phyloP scores from a whole-genome alignment of 2,888 invertebrate genomes.

The Apodemia hepburni region DNA sequence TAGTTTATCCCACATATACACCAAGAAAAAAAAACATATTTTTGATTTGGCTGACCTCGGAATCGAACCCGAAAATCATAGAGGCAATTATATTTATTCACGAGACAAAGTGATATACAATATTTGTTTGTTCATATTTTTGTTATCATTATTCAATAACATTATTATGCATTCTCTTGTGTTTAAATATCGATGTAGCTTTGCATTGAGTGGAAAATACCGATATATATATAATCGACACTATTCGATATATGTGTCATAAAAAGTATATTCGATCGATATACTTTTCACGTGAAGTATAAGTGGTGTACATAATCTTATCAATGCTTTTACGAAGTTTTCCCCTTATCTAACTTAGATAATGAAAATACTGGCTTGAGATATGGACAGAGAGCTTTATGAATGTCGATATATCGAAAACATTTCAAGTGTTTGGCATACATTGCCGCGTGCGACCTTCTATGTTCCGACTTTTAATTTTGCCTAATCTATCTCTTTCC shows the following conservation, averaged over 20 bases:
- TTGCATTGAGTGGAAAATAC: neutral
- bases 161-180: too few species aligned
- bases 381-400: constrained; percentile 65
- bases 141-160: too few species aligned
- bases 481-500: constrained; percentile 17
- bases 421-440: constrained; percentile 58
- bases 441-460: constrained; percentile 35
- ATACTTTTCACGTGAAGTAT: constrained; percentile 17
- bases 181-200: too few species aligned
- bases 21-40: too few species aligned
- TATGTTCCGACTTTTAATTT: constrained; percentile 15
- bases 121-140: too few species aligned
- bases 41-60: too few species aligned
- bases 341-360: constrained; percentile 60
- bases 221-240: neutral
- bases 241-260: neutral
- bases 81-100: too few species aligned
- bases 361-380: constrained; percentile 67
- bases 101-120: too few species aligned
- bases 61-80: too few species aligned
- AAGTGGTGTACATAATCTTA: constrained; percentile 44
- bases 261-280: constrained; percentile 1
- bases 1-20: too few species aligned
- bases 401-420: constrained; percentile 58
- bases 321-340: constrained; percentile 67